phyloP scores from a whole-genome alignment of 2,113 vertebrate genomes.

The Heterochromis multidens region DNA sequence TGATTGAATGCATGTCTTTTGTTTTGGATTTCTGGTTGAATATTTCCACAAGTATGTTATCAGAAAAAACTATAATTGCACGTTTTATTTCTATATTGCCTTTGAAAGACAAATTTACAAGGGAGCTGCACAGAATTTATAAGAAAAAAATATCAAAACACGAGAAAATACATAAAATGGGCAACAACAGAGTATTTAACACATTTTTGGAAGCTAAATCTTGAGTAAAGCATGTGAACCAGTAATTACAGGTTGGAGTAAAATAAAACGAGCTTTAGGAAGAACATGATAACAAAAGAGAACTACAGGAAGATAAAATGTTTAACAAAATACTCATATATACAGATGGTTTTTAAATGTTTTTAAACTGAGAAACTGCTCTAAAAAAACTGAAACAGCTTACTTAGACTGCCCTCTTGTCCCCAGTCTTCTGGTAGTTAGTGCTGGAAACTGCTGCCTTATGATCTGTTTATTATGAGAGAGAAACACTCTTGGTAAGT shows the following conservation, averaged over 20 bases:
- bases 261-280: conserved; percentile 70
- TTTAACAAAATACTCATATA: no score
- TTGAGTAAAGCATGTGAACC: conserved; percentile 48
- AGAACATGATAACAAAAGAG: neutral
- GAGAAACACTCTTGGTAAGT: neutral
- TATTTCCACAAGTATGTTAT: neutral
- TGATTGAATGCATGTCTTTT: neutral
- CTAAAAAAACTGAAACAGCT: conserved; percentile 56
- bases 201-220: conserved; percentile 59
- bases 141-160: no score
- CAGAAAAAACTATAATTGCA: neutral
- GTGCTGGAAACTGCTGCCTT: conserved; percentile 95
- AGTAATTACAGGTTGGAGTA: conserved; percentile 52
- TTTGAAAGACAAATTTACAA: no score
- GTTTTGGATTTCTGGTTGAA: neutral
- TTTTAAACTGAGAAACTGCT: neutral
- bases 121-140: no score
- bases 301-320: neutral
- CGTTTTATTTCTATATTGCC: accelerated
- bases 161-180: neutral
- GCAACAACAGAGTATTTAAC: conserved; percentile 15
- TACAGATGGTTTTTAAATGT: neutral
- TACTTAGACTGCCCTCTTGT: conserved; percentile 99
- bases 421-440: conserved; percentile 94
- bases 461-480: conserved; percentile 82